A percentile compares a stretch with the other conserved stretches of the same genome.
phyloP scores from a whole-genome alignment of 1,140 invertebrate genomes.

The Drosophila ananassae region DNA sequence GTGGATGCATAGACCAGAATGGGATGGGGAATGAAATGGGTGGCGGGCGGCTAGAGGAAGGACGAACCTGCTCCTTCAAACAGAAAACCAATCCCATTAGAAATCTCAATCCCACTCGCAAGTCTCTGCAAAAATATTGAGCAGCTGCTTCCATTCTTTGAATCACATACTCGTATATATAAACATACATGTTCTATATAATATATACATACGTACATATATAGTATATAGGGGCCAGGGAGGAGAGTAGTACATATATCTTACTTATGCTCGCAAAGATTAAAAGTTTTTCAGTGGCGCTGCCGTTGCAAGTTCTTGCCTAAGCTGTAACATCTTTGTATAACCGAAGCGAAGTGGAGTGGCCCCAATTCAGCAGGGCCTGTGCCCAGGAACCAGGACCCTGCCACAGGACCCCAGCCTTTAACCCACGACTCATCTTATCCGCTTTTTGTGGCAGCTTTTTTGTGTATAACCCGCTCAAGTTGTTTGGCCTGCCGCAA shows the following conservation, averaged over 20 bases:
- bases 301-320: conserved; percentile 72
- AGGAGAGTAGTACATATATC: conserved; percentile 66
- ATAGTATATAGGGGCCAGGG: conserved; percentile 11
- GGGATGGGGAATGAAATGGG: conserved; percentile 11
- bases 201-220: conserved; percentile 9
- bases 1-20: conserved; percentile 3
- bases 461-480: conserved; percentile 63
- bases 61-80: conserved; percentile 6
- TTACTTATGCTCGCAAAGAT: conserved; percentile 80
- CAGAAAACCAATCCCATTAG: conserved; percentile 77
- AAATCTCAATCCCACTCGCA: conserved; percentile 73
- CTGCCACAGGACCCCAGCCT: background rate
- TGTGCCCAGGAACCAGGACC: conserved; percentile 5
- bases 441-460: conserved; percentile 48
- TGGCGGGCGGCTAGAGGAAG: background rate
- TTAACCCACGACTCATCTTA: background rate
- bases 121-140: conserved; percentile 67
- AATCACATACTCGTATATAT: conserved; percentile 35
- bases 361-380: conserved; percentile 29
- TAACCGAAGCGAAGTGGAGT: conserved; percentile 8
- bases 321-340: conserved; percentile 81
- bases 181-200: conserved; percentile 11
- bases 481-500: conserved; percentile 62
- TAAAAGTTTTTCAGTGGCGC: conserved; percentile 77
- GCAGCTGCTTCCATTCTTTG: conserved; percentile 72